A percentile compares a stretch with the other conserved stretches of the same genome.
Evolutionary conservation across 2,797 vertebrate species (phyloP).

Genomic region (Galaxias olidus): DNA sequence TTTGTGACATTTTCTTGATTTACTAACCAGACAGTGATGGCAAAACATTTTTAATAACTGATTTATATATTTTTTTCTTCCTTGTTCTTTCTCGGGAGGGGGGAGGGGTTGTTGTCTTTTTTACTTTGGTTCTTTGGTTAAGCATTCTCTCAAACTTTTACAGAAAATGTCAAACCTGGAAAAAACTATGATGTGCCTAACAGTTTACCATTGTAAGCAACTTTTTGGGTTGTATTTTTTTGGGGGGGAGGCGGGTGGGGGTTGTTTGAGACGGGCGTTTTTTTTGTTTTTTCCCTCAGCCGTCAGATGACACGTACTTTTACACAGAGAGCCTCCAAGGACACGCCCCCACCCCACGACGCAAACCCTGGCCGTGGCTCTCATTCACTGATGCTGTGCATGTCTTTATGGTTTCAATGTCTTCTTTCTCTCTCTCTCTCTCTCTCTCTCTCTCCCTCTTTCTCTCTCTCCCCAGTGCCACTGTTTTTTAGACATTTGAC

Average conservation of each 20-base stretch:
- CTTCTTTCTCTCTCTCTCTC: conserved; percentile 49
- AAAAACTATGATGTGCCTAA: conserved; percentile 85
- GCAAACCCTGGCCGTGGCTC: conserved; percentile 67
- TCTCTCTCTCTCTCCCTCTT: conserved; percentile 24
- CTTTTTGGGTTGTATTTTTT: too few relatives aligned
- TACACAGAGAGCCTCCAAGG: conserved; percentile 59
- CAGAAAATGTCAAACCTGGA: conserved; percentile 78
- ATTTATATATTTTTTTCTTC: conserved; percentile 51
- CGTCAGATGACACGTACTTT: conserved; percentile 69
- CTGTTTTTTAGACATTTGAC: conserved; percentile 84
- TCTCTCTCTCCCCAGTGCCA: conserved; percentile 72
- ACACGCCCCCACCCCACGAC: conserved; percentile 59
- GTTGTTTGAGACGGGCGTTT: conserved; percentile 39
- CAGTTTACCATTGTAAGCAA: conserved; percentile 68
- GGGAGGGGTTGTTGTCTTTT: conserved; percentile 12
- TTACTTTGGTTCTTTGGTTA: conserved; percentile 57
- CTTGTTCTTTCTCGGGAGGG: conserved; percentile 41
- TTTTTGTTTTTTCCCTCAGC: conserved; percentile 69
- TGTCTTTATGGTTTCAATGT: conserved; percentile 78
- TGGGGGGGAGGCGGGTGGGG: conserved; percentile 34
- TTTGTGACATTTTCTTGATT: conserved; percentile 59
- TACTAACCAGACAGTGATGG: conserved; percentile 69
- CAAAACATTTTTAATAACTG: conserved; percentile 65
- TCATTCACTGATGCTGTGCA: conserved; percentile 80
- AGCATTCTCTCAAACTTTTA: conserved; percentile 74